Evolutionary conservation across 2,113 vertebrate genomes (phyloP), one percentile per base, ranked within the genome.

Genomic region (Acanthochromis polyacanthus): DNA sequence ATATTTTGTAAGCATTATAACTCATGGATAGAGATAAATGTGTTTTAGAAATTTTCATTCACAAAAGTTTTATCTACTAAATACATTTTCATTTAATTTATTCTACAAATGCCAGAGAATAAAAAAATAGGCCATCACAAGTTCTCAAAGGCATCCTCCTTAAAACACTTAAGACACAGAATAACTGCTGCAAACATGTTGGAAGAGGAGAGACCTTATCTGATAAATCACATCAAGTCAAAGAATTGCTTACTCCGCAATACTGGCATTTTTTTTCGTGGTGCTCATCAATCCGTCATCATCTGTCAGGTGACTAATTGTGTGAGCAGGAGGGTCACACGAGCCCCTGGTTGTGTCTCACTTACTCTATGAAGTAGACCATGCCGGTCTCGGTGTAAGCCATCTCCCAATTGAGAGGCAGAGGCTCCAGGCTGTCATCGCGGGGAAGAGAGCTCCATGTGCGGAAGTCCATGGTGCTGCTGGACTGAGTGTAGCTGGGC

Each of bases 341-440:
- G 62, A 56, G 43, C 16, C 4, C 1, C n/a, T 25, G 3, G 12
- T 52, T 22, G 22, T 9, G 55, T 82, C 46, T 45, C 53, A 94
- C 98, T 99, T 94, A 99, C 98, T 99, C 98, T 10, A 99, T 99
- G 93, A 99, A 99, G 94, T 99, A 99, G 93, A 99, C 95, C 98
- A 99, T 98, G 84, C 98, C 98, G 0, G 96, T 95, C 88, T 99
- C 98, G 0, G 98, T 99, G 94, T 99, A 99, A 86, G 98, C 98
- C 98, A 99, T 99, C 90, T 99, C 98, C 97, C 97, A 99, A 94
- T 98, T 98, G 82, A 94, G 94, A 43, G 97, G 97, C 76, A 99
- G 93, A 0, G 97, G 96, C 74, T 99, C 98, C 93, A 97, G 94
- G 84, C 93, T 96, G 75, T 98, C 97, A 20, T 98, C 97, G 36